Base-by-base conservation (phyloP, 2,888 invertebrate genomes). In the Dryadula phaetusa region DNA sequence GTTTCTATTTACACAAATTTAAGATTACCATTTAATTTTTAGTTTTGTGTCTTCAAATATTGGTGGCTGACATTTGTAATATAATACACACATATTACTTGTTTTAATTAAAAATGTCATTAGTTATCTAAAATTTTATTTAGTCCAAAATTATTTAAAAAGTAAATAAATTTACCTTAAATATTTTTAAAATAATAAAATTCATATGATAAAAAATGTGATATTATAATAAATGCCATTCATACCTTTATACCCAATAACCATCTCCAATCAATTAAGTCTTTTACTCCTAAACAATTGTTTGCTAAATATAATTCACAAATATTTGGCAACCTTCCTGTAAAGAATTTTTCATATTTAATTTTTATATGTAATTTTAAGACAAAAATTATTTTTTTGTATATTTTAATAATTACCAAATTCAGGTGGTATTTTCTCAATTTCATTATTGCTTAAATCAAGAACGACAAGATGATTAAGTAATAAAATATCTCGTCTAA, bases 391-490 rank as follows among this genome's bases (percentile, higher is more conserved):
- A 34, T 34, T 18, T 20, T 20, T 22, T 22, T 6, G 28, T 14
- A 28, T 28, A 22, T 47, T 14, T 49, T 10, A 37, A 25, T 22
- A 42, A 80, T 90, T 86, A 75, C 95, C 96, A 72, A 97, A 82
- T 80, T 96, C 96, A 16, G 92, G 86, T 0, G 97, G 97, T 60
- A 97, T 85, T 77, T 90, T 94, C 70, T 94, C 94, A 60, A 97
- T 93, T 70, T 93, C 93, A 91, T 97, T 97, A 67, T 95, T 89
- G 70, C 95, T 95, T 67, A 97, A 84, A 88, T 97, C 94, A 56
- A 97, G 87, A 49, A 94, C 75, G 67, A 93, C 93, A 8, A 97
- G 90, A 75, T 95, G 94, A 58, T 93, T 93, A 0, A 97, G 84
- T 32, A 94, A 87, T 56, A 96, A 89, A 72, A 97, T 95, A 72